Conservation (phyloP, 2,113 vertebrate genomes). For the Hippopotamus amphibius region DNA sequence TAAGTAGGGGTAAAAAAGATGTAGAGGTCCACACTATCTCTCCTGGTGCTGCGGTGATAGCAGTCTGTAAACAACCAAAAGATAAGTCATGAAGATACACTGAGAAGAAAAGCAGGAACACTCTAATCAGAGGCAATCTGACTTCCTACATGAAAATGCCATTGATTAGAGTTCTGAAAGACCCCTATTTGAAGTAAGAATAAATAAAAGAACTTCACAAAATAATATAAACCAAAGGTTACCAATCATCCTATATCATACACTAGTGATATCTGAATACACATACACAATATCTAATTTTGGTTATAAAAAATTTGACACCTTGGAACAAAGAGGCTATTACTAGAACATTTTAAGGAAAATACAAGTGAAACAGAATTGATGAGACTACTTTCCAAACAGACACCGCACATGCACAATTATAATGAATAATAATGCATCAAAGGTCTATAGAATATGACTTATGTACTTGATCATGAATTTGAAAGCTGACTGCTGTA, state of each 20-base stretch:
- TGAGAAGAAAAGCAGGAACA: conserved; percentile 75
- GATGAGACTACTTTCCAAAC: background rate
- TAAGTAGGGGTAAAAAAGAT: conserved; percentile 22
- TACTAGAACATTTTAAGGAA: background rate
- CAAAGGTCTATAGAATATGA: background rate
- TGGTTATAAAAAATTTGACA: background rate
- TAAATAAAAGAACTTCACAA: background rate
- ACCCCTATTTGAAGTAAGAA: background rate
- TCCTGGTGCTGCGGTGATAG: conserved; percentile 73
- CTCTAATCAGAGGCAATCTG: conserved; percentile 44
- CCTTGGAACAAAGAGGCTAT: background rate
- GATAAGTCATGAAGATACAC: conserved; percentile 76
- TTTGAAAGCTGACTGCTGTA: background rate
- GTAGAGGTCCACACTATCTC: conserved; percentile 56
- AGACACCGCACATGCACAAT: background rate
- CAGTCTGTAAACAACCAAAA: conserved; percentile 61
- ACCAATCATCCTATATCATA: background rate
- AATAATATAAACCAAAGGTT: background rate
- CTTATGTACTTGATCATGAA: background rate
- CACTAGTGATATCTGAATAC: background rate
- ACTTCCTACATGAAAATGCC: conserved; percentile 48
- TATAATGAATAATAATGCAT: background rate
- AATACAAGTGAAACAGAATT: background rate
- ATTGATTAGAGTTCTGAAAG: conserved; percentile 39
- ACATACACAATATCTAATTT: background rate